phyloP scores from a whole-genome alignment of 2,888 invertebrate genomes.

The Bombyx huttoni region DNA sequence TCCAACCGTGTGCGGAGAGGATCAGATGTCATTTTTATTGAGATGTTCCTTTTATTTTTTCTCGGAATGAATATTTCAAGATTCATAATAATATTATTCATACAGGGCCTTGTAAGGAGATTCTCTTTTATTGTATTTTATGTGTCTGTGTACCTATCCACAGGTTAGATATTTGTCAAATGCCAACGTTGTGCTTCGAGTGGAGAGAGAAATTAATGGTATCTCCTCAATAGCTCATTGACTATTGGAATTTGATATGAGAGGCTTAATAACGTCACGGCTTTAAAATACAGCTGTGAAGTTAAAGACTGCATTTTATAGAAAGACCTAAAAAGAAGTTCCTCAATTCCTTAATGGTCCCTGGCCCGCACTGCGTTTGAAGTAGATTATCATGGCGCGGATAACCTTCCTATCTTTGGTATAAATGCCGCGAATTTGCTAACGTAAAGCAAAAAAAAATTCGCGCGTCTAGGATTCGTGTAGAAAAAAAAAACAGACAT shows the following conservation, averaged over 20 bases:
- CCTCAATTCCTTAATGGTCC: no score
- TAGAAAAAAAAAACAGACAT: no score
- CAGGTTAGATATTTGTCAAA: slow-evolving; percentile 5
- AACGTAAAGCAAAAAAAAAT: no score
- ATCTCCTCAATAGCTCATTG: not conserved
- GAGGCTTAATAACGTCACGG: not conserved
- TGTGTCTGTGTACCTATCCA: slow-evolving; percentile 5
- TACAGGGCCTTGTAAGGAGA: slow-evolving; percentile 40
- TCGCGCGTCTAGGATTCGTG: no score
- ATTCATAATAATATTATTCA: slow-evolving; percentile 52
- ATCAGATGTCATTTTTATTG: slow-evolving; percentile 14
- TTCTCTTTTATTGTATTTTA: slow-evolving; percentile 15
- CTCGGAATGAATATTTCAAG: slow-evolving; percentile 26
- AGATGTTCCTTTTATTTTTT: slow-evolving; percentile 30
- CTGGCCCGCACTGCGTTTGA: no score
- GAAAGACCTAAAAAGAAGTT: no score
- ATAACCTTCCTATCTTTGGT: no score
- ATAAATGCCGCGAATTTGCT: no score
- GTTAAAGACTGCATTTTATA: no score
- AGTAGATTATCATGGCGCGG: no score
- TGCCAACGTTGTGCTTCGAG: not conserved
- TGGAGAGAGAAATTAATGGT: not conserved
- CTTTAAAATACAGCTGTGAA: no score
- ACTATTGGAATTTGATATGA: not conserved
- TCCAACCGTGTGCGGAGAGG: slow-evolving; percentile 24